Conservation (phyloP, 1,140 invertebrate genomes). For the Papilio polytes region DNA sequence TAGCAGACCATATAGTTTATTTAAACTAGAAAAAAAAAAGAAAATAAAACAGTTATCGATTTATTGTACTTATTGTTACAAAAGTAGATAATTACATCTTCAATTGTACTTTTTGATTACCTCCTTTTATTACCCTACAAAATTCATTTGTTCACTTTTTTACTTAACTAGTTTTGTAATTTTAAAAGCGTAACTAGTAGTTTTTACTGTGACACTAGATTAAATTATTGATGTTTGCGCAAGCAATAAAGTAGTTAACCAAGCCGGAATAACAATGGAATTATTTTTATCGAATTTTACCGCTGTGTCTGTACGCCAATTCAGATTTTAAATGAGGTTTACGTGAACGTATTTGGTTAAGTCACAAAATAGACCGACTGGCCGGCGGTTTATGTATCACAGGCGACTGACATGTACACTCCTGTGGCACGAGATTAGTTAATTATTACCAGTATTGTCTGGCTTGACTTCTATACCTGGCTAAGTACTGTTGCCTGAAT, state of each 20-base stretch:
- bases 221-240: neutral
- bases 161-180: neutral
- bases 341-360: neutral
- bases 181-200: neutral
- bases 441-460: neutral
- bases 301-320: neutral
- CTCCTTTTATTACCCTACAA: no score
- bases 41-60: neutral
- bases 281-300: neutral
- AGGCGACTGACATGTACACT: neutral
- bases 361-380: neutral
- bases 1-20: neutral
- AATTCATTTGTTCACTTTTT: no score
- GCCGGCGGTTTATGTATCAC: neutral
- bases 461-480: neutral
- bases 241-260: neutral
- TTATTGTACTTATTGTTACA: neutral
- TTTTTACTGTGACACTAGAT: neutral
- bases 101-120: no score
- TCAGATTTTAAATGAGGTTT: neutral
- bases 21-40: neutral
- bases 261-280: neutral
- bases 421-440: neutral
- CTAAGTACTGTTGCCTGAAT: no score
- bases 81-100: neutral